These are phyloP conservation scores for Oligia latruncula DNA, from an alignment of 2,888 invertebrate species.

Conservation along the genomic window DNA sequence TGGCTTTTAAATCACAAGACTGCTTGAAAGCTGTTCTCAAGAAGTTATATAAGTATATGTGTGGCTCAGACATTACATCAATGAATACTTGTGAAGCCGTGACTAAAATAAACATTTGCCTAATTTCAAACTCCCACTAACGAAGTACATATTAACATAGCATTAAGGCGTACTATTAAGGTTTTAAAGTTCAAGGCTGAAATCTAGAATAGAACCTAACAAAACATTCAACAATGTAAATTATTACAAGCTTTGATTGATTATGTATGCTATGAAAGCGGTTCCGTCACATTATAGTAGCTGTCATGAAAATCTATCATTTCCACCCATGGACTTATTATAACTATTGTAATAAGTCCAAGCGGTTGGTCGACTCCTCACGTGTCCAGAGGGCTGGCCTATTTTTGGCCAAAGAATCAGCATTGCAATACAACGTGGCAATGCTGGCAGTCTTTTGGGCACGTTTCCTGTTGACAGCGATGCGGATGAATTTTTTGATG, in stretches of 20 bases:
- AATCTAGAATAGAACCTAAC: slow-evolving; percentile 31
- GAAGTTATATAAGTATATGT: not conserved
- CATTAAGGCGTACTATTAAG: not conserved
- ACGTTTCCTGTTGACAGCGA: too few relatives aligned
- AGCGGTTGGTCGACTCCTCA: too few relatives aligned
- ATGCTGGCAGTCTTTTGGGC: too few relatives aligned
- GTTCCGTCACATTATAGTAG: too few relatives aligned
- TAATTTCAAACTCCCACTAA: not conserved
- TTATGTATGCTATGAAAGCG: not conserved
- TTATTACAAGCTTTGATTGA: not conserved
- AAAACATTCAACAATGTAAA: slow-evolving; percentile 22
- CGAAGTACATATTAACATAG: not conserved
- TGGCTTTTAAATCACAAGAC: not conserved
- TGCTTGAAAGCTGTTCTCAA: not conserved
- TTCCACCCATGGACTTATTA: not conserved
- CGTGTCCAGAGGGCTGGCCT: too few relatives aligned
- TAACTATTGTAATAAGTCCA: too few relatives aligned
- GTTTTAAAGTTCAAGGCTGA: slow-evolving; percentile 11
- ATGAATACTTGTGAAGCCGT: not conserved
- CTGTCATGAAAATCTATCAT: too few relatives aligned
- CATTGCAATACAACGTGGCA: too few relatives aligned
- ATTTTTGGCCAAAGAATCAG: too few relatives aligned
- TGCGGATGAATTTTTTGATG: too few relatives aligned
- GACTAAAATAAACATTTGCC: not conserved
- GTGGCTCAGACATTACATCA: not conserved